Evolutionary conservation across 2,888 invertebrate species (phyloP).

Genomic region (Lasioglossum morio): DNA sequence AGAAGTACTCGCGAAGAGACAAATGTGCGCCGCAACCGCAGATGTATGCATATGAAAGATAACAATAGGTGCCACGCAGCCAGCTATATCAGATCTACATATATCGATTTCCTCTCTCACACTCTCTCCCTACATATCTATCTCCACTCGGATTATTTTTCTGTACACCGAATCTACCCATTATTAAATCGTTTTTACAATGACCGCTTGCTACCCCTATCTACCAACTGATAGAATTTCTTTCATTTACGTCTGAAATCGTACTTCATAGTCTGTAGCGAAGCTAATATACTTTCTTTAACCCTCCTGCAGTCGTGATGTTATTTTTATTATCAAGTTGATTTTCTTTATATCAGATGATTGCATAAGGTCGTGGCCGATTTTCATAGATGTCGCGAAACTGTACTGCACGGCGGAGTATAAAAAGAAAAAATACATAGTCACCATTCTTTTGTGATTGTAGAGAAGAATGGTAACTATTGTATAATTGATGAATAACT

Average conservation of each 20-base stretch:
- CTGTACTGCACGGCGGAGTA: too few species aligned
- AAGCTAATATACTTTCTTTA: too few species aligned
- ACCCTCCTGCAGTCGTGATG: too few species aligned
- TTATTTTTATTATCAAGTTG: too few species aligned
- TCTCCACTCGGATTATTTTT: background rate
- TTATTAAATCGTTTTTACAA: background rate
- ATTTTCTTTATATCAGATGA: too few species aligned
- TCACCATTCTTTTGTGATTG: too few species aligned
- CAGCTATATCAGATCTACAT: background rate
- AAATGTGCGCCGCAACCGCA: slow-evolving; percentile 20
- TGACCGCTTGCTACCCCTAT: background rate
- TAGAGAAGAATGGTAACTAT: too few species aligned
- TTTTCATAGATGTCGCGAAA: too few species aligned
- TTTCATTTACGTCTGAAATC: background rate
- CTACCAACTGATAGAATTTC: background rate
- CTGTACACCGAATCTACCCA: background rate
- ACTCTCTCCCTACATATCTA: background rate
- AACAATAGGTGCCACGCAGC: slow-evolving; percentile 27
- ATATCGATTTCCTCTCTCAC: slow-evolving; percentile 3
- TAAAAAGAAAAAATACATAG: too few species aligned
- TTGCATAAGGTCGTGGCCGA: too few species aligned
- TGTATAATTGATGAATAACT: too few species aligned
- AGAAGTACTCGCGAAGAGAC: slow-evolving; percentile 36
- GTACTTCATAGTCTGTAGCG: too few species aligned
- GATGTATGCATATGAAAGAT: slow-evolving; percentile 17